Conservation (phyloP, 2,888 invertebrate species). For the Drosophila buzzatii region DNA sequence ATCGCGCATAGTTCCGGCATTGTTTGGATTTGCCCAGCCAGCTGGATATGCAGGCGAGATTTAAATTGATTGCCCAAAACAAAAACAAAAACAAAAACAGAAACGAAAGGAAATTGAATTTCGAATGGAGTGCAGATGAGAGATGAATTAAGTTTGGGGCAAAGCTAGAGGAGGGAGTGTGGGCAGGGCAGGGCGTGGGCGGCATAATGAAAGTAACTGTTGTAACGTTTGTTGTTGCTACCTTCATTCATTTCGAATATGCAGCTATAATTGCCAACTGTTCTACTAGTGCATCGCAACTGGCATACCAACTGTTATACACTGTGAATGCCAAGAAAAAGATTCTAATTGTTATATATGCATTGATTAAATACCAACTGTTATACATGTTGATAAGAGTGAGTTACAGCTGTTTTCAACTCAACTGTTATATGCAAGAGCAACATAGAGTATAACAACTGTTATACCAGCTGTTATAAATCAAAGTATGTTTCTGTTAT, state of each 20-base stretch:
- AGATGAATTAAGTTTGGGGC: not conserved
- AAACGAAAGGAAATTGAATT: constrained; percentile 77
- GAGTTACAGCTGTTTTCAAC: not conserved
- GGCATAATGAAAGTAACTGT: constrained; percentile 1
- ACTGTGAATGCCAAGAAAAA: not conserved
- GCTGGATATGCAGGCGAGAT: constrained; percentile 56
- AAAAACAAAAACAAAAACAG: constrained; percentile 56
- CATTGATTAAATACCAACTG: constrained; percentile 14
- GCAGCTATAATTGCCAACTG: not conserved
- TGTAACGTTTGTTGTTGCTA: not conserved
- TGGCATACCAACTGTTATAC: not conserved
- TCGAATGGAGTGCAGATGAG: constrained; percentile 39
- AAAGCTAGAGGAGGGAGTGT: not conserved
- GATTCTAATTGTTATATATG: not conserved
- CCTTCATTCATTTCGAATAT: not conserved
- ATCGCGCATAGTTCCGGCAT: constrained; percentile 69
- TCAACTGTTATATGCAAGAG: constrained; percentile 15
- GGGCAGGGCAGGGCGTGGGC: not conserved
- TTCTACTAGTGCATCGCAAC: not conserved
- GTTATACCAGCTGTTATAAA: not conserved
- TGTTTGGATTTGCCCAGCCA: constrained; percentile 59
- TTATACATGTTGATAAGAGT: constrained; percentile 8
- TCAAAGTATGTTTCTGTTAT: too few species aligned
- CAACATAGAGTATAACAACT: not conserved
- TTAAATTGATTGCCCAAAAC: constrained; percentile 72